Conservation (phyloP, 2,888 invertebrate species). For the Lasioglossum leucozonium region DNA sequence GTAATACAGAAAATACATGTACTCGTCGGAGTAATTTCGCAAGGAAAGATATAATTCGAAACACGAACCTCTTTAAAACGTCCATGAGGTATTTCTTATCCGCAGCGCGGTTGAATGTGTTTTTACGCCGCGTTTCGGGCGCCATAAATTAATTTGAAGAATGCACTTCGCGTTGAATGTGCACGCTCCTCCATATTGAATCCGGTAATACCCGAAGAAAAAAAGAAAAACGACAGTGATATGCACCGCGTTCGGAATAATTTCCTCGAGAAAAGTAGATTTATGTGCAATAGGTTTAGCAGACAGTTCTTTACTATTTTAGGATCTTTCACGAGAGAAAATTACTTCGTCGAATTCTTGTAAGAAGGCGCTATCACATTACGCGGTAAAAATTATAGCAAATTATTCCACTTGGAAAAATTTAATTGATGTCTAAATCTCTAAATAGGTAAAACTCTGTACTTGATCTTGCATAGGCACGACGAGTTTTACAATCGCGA, state of each 20-base stretch:
- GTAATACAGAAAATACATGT: constrained; percentile 18
- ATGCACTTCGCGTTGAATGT: background rate
- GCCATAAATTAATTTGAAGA: constrained; percentile 23
- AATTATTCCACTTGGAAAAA: too few relatives aligned
- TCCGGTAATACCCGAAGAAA: background rate
- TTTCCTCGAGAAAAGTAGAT: background rate
- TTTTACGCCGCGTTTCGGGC: background rate
- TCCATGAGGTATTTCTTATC: constrained; percentile 24
- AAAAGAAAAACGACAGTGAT: background rate
- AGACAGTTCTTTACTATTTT: too few relatives aligned
- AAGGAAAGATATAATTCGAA: constrained; percentile 25
- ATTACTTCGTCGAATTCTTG: background rate
- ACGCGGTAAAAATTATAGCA: too few relatives aligned
- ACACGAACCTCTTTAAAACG: constrained; percentile 19
- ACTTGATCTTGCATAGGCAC: too few relatives aligned
- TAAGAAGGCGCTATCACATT: background rate
- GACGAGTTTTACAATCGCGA: background rate
- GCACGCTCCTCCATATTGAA: constrained; percentile 1
- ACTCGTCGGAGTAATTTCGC: constrained; percentile 22
- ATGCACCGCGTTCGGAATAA: background rate
- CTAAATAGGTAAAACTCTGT: too few relatives aligned
- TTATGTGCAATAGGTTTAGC: background rate
- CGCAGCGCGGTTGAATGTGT: background rate
- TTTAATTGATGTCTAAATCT: too few relatives aligned
- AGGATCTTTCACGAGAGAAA: too few relatives aligned